Conservation (phyloP, 2,888 invertebrate species). For the Silvanus unidentatus region DNA sequence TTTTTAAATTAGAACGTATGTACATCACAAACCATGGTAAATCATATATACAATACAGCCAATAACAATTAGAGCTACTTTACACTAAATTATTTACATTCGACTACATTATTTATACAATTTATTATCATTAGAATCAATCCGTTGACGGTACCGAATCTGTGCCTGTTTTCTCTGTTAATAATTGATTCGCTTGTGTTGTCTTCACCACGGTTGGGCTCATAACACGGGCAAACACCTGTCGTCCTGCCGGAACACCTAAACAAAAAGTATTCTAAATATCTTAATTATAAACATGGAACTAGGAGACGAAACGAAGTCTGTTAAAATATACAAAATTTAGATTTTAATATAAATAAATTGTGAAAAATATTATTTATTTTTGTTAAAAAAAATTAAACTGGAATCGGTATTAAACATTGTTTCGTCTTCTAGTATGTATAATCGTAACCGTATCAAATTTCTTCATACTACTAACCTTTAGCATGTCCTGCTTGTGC, state of each 20-base stretch:
- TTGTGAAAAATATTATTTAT: too few relatives aligned
- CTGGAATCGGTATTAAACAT: too few relatives aligned
- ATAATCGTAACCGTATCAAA: too few relatives aligned
- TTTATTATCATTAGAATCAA: constrained; percentile 1
- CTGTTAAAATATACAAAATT: too few relatives aligned
- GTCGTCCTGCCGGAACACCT: constrained; percentile 41
- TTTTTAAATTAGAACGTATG: constrained; percentile 16
- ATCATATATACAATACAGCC: background rate
- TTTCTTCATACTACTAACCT: constrained; percentile 22
- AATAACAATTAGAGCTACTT: background rate
- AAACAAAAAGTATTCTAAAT: constrained; percentile 14
- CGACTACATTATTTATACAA: background rate
- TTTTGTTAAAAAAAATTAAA: too few relatives aligned
- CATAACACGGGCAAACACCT: constrained; percentile 50
- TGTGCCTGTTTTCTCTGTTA: background rate
- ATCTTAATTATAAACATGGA: constrained; percentile 7
- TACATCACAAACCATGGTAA: constrained; percentile 21
- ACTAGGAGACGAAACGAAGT: constrained; percentile 2
- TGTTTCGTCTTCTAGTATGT: too few relatives aligned
- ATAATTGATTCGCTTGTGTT: constrained; percentile 12
- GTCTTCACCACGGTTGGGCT: constrained; percentile 38
- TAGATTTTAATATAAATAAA: too few relatives aligned
- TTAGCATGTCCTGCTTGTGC: constrained; percentile 44
- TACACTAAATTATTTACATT: background rate
- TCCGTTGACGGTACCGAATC: constrained; percentile 1